Base-by-base conservation (phyloP, 2,888 invertebrate species). In the Atethmia centrago region DNA sequence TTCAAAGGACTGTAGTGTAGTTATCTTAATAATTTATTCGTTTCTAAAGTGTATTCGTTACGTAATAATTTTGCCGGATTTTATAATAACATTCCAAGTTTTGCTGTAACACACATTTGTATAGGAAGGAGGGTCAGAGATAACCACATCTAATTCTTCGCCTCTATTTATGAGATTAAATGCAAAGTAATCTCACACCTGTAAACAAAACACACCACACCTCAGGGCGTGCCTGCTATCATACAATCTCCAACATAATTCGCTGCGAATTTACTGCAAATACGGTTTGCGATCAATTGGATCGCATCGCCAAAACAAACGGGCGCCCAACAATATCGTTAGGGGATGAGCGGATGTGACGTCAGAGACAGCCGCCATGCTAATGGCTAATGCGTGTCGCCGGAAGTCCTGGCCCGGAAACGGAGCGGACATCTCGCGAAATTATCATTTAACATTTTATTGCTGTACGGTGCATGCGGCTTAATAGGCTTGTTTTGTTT, bases 301-400 rank as follows among this genome's bases (percentile, higher is more conserved):
- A 83, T 84, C 67, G 80, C 78, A 77, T 85, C 79, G 77, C 79
- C 83, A 86, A 88, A 86, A 88, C 84, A 85, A 83, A 86, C 83
- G 74, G 84, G 69, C 74, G 67, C 72, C 83, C 74, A 76, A 85
- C 85, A 80, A 85, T 83, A 87, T 84, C 83, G 84, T 72, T 80
- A 74, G 83, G 87, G 84, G 86, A 85, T 79, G 85, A 82, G 87
- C 93, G 94, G 94, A 93, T 83, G 91, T 94, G 94, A 94, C 94
- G 94, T 94, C 94, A 94, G 86, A 89, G 87, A 84, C 91, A 89
- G 92, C 91, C 90, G 92, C 92, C 93, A 92, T 94, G 93, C 94
- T 96, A 95, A 96, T 96, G 95, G 95, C 93, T 93, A 94, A 95
- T 94, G 95, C 95, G 93, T 95, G 96, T 96, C 92, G 88, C 93